Evolutionary conservation across 2,113 vertebrate genomes (phyloP).

Genomic region (Toxotes chatareus): DNA sequence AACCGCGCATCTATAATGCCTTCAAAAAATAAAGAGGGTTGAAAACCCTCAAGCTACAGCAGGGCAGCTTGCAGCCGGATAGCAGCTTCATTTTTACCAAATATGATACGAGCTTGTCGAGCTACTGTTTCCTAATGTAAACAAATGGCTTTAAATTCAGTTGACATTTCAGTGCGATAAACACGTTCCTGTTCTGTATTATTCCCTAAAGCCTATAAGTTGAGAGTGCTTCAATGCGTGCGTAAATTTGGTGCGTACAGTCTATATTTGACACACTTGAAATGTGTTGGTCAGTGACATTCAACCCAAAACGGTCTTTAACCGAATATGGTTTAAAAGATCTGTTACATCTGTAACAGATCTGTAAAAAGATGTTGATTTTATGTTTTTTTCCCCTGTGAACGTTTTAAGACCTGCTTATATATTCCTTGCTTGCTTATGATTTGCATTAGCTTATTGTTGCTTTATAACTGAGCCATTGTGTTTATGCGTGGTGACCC

Average conservation of each 20-base stretch:
- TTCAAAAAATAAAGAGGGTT: slow-evolving; percentile 8
- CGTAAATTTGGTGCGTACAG: slow-evolving; percentile 15
- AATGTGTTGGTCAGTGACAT: neutral
- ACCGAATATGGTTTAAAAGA: neutral
- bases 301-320: neutral
- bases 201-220: neutral
- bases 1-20: slow-evolving; percentile 48
- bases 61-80: slow-evolving; percentile 51
- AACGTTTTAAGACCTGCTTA: too few species aligned
- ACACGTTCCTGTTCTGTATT: neutral
- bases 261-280: neutral
- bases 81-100: neutral
- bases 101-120: slow-evolving; percentile 2
- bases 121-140: neutral
- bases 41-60: slow-evolving; percentile 21
- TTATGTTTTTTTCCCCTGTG: neutral
- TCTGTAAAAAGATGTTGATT: neutral
- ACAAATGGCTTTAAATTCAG: neutral
- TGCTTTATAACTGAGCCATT: slow-evolving; percentile 8
- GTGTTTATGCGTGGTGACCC: neutral
- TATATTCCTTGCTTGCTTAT: too few species aligned
- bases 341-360: neutral
- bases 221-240: neutral
- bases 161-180: neutral
- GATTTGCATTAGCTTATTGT: neutral